Base-by-base conservation (phyloP, 2,113 vertebrate genomes). In the Scortum barcoo region DNA sequence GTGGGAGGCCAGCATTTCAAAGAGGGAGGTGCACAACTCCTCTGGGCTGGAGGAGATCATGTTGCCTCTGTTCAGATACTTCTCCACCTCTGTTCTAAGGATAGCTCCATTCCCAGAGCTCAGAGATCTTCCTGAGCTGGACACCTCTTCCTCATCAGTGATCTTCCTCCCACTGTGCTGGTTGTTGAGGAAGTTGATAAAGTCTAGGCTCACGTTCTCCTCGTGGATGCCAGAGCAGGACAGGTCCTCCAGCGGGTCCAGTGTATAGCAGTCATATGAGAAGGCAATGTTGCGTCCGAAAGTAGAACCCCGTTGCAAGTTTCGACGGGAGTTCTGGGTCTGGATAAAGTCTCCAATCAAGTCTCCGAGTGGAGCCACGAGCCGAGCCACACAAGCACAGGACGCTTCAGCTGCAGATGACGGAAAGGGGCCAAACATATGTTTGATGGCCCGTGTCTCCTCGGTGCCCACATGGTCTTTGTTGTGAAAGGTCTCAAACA, bases 401-500 rank as follows among this genome's bases (percentile, higher is more conserved):
- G 96, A 96, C 74, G 93, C 85, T 33, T 96, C 96, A 2, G 97
- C 97, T 83, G 96, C 96, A 12, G 97, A 96, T 0, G 96, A 95
- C 0, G 98, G 97, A 84, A 99, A 99, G 0, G 97, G 97, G 30
- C 98, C 98, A 83, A 99, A 99, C 97, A 98, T 97, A 86, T 97
- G 97, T 77, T 97, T 98, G 69, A 99, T 96, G 80, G 96, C 94
- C 62, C 97, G 95, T 46, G 96, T 98, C 87, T 99, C 97, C 86
- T 97, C 95, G 4, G 95, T 95, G 75, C 97, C 96, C 85, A 99
- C 96, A 72, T 89, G 96, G 65, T 98, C 96, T 82, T 96, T 98
- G 81, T 95, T 93, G 62, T 96, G 95, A 94, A 99, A 97, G 7
- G 94, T 97, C 93, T 97, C 96, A 80, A 99, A 98, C 42, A 99